Percentiles rank a stretch among this genome's conserved stretches.
Evolutionary conservation across 2,797 vertebrate genomes (phyloP).

Genomic region (Tadarida brasiliensis): DNA sequence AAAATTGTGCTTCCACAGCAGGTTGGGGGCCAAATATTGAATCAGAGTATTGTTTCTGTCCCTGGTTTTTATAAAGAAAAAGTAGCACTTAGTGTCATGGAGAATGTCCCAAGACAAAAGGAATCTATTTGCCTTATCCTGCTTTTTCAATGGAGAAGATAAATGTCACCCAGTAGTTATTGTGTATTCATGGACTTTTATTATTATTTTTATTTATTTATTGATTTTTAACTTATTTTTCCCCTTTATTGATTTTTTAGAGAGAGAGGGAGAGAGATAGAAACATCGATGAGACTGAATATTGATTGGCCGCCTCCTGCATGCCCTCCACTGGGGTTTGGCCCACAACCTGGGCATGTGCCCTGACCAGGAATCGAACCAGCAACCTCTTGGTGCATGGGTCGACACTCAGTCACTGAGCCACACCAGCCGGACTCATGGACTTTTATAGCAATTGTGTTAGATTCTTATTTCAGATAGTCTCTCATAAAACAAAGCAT

Average conservation of each 20-base stretch:
- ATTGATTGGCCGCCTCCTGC: no score
- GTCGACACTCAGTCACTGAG: no score
- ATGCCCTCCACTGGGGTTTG: no score
- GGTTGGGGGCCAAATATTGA: not conserved
- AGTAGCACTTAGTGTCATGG: not conserved
- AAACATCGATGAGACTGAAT: no score
- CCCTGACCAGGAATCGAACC: no score
- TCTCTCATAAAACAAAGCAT: not conserved
- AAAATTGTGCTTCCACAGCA: slow-evolving; percentile 38
- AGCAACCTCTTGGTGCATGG: no score
- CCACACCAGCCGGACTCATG: not conserved
- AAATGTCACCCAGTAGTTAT: not conserved
- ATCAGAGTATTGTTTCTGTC: slow-evolving; percentile 1
- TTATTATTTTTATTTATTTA: no score
- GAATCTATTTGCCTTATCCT: not conserved
- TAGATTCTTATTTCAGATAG: not conserved
- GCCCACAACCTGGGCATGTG: no score
- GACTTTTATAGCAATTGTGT: not conserved
- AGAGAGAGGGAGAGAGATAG: no score
- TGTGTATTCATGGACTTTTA: not conserved
- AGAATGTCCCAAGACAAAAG: not conserved
- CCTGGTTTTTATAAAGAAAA: slow-evolving; percentile 42
- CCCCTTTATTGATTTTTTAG: no score
- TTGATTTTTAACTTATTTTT: no score
- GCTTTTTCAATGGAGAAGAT: not conserved